Evolutionary conservation across 1,140 invertebrate species (phyloP).

Genomic region (Heliconius himera): DNA sequence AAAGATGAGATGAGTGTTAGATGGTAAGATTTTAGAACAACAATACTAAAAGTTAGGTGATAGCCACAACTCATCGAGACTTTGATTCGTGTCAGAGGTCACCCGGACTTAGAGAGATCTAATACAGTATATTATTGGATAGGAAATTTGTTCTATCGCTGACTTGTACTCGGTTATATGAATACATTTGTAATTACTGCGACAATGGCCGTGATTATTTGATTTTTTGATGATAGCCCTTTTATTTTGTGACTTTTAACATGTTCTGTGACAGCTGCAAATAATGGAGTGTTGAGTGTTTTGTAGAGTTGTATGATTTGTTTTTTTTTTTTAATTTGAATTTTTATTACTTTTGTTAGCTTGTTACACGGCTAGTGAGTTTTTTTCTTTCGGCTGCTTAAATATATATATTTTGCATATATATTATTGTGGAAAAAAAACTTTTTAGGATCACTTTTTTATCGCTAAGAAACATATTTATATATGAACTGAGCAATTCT

Average conservation of each 20-base stretch:
- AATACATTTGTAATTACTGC: conserved; percentile 30
- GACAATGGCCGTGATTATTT: conserved; percentile 8
- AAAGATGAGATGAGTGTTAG: background rate
- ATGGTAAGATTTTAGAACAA: background rate
- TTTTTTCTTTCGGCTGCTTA: too few relatives aligned
- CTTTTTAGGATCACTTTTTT: too few relatives aligned
- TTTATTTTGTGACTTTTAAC: background rate
- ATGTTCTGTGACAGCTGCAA: background rate
- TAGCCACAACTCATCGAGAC: conserved; percentile 51
- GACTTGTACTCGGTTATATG: conserved; percentile 25
- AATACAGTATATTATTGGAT: conserved; percentile 62
- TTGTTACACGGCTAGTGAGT: too few relatives aligned
- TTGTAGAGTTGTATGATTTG: background rate
- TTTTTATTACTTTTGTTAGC: background rate
- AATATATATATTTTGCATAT: too few relatives aligned
- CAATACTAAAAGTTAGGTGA: conserved; percentile 2
- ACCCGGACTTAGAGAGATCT: conserved; percentile 55
- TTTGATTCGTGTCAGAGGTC: conserved; percentile 63
- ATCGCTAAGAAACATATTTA: too few relatives aligned
- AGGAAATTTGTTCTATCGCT: conserved; percentile 29
- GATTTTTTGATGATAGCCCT: conserved; percentile 6
- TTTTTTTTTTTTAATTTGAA: background rate
- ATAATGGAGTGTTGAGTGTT: background rate
- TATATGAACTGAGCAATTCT: too few relatives aligned
- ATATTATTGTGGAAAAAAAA: too few relatives aligned